Evolutionary conservation across 1,140 invertebrate species (phyloP).

Genomic region (Brachionus angularis): DNA sequence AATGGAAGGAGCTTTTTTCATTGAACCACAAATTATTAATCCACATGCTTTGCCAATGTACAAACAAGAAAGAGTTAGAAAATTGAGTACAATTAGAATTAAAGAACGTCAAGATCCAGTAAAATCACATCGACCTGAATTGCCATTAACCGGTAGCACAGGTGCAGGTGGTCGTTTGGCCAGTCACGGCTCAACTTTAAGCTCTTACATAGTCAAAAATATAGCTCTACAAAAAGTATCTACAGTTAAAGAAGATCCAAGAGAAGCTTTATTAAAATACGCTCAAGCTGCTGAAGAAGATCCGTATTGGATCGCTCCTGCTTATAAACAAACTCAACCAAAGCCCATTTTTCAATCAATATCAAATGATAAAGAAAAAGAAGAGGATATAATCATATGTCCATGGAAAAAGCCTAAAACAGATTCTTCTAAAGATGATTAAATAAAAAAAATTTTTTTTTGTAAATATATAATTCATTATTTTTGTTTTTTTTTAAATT

Average conservation of each 20-base stretch:
- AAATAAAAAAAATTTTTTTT: too few species aligned
- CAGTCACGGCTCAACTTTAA: slow-evolving; percentile 87
- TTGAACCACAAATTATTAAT: slow-evolving; percentile 49
- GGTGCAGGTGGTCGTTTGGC: slow-evolving; percentile 87
- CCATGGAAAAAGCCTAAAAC: slow-evolving; percentile 34
- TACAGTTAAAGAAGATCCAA: slow-evolving; percentile 89
- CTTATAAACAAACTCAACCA: slow-evolving; percentile 71
- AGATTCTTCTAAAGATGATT: too few species aligned
- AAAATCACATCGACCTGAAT: slow-evolving; percentile 84
- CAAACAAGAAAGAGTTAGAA: slow-evolving; percentile 81
- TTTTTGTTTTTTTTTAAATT: too few species aligned
- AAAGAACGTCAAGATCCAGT: slow-evolving; percentile 27
- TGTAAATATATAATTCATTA: too few species aligned
- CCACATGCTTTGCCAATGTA: slow-evolving; percentile 90
- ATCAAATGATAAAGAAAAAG: slow-evolving; percentile 9
- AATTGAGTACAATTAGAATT: slow-evolving; percentile 57
- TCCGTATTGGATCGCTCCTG: slow-evolving; percentile 90
- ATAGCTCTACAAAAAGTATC: slow-evolving; percentile 81
- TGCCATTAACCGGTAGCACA: slow-evolving; percentile 77
- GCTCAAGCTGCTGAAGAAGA: slow-evolving; percentile 94
- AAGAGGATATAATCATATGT: background rate
- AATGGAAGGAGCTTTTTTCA: slow-evolving; percentile 67
- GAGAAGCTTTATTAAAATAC: slow-evolving; percentile 91
- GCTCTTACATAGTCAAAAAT: slow-evolving; percentile 93
- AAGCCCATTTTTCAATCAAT: slow-evolving; percentile 65